These are phyloP conservation scores for Andrena bicolor DNA, from an alignment of 2,888 invertebrate genomes.

Conservation along the genomic window DNA sequence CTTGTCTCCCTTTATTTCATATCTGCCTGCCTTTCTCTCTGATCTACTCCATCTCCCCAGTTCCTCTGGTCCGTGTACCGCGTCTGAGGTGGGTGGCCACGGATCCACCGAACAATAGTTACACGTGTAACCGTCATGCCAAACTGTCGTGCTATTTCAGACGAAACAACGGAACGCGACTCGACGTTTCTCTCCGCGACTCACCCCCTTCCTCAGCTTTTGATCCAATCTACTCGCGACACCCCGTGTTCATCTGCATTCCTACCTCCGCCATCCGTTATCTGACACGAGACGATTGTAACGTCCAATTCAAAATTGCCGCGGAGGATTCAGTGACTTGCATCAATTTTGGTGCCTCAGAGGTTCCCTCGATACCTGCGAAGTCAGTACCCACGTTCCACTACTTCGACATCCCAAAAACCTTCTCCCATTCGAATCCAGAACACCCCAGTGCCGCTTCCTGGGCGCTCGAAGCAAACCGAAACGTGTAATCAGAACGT, in stretches of 20 bases:
- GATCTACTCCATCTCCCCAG: conserved; percentile 57
- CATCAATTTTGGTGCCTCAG: too few relatives aligned
- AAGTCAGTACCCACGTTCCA: too few relatives aligned
- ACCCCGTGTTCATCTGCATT: conserved; percentile 22
- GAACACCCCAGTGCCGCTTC: not conserved
- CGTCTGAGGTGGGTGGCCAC: conserved; percentile 71
- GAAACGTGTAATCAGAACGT: conserved; percentile 18
- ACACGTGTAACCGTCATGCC: conserved; percentile 80
- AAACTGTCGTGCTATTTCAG: conserved; percentile 71
- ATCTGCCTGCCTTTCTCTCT: conserved; percentile 55
- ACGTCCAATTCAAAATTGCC: not conserved
- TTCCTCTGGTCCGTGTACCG: conserved; percentile 41
- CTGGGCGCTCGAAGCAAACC: not conserved
- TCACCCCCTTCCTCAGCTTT: conserved; percentile 8
- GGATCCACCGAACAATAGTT: conserved; percentile 75
- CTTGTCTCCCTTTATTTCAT: conserved; percentile 49
- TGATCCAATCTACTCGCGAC: conserved; percentile 33
- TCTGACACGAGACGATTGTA: not conserved
- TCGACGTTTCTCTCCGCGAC: conserved; percentile 31
- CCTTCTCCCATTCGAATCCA: not conserved
- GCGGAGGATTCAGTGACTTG: not conserved
- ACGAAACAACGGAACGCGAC: conserved; percentile 67
- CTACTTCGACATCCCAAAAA: not conserved
- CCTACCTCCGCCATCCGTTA: conserved; percentile 1
- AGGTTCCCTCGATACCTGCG: too few relatives aligned